phyloP scores from a whole-genome alignment of 2,888 invertebrate species.

The Campoplex capitator region DNA sequence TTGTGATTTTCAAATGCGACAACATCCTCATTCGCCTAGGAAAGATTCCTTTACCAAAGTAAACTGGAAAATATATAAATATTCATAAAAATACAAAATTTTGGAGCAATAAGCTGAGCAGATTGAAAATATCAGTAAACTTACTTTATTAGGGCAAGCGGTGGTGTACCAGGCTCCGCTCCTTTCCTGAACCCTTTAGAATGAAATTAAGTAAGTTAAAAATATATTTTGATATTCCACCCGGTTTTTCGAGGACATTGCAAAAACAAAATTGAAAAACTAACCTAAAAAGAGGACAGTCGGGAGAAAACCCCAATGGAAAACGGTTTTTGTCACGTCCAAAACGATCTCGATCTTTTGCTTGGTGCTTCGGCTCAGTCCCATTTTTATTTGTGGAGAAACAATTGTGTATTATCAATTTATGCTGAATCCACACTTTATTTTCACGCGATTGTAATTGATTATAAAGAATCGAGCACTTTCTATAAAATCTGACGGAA shows the following conservation, averaged over 20 bases:
- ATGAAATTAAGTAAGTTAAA: conserved; percentile 3
- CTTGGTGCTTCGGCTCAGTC: conserved; percentile 86
- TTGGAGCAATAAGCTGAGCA: not conserved
- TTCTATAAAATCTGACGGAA: not conserved
- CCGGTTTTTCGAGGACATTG: not conserved
- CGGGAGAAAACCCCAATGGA: conserved; percentile 90
- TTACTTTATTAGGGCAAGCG: conserved; percentile 86
- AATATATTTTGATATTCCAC: not conserved
- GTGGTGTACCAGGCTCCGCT: conserved; percentile 90
- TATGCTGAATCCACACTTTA: conserved; percentile 5
- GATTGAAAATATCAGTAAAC: conserved; percentile 62
- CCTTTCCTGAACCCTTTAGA: conserved; percentile 88
- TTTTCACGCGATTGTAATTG: not conserved
- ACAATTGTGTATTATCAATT: conserved; percentile 5
- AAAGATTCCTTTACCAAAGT: conserved; percentile 81
- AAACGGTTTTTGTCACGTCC: conserved; percentile 87
- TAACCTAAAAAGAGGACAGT: conserved; percentile 89
- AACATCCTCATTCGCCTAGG: conserved; percentile 11
- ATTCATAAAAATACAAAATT: conserved; percentile 24
- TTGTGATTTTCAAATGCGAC: conserved; percentile 1
- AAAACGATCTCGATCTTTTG: conserved; percentile 88
- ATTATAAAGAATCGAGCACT: not conserved
- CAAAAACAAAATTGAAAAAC: conserved; percentile 63
- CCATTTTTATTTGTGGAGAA: conserved; percentile 73
- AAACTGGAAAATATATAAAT: conserved; percentile 81